Percentiles rank a stretch among this genome's conserved stretches.
Evolutionary conservation across 2,113 vertebrate species (phyloP).

Genomic region (Mirza zaza): DNA sequence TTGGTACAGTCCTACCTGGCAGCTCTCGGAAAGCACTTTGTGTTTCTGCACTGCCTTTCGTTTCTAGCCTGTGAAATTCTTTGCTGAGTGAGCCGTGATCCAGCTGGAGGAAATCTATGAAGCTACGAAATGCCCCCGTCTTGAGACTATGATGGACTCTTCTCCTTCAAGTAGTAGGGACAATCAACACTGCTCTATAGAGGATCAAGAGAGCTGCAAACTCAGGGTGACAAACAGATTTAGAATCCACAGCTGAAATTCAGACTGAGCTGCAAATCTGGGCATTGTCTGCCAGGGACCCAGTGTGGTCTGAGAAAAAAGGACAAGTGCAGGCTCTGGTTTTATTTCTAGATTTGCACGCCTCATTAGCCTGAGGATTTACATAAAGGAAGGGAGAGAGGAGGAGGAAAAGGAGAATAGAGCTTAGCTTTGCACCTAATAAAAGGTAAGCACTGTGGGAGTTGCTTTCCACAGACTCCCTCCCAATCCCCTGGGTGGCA

Average conservation of each 20-base stretch:
- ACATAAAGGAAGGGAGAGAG: neutral
- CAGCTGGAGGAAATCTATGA: neutral
- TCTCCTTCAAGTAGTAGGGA: neutral
- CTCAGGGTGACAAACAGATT: neutral
- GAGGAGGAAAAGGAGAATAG: neutral
- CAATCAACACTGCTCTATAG: fast-evolving
- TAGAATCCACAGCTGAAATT: neutral
- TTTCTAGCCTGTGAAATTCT: neutral
- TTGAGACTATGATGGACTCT: neutral
- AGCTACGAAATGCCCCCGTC: neutral
- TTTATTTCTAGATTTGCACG: neutral
- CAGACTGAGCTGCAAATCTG: neutral
- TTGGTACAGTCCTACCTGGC: neutral
- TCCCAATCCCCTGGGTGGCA: neutral
- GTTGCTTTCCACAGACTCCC: neutral
- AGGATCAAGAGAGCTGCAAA: neutral
- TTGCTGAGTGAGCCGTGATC: neutral
- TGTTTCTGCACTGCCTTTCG: neutral
- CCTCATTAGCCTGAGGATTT: neutral
- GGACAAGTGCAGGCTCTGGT: neutral
- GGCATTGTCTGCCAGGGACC: neutral
- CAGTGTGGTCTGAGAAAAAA: neutral
- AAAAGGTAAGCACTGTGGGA: neutral
- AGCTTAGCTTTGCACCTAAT: neutral
- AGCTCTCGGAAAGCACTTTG: neutral